Base-by-base conservation (phyloP, 2,113 vertebrate species). In the Pseudorasbora parva region DNA sequence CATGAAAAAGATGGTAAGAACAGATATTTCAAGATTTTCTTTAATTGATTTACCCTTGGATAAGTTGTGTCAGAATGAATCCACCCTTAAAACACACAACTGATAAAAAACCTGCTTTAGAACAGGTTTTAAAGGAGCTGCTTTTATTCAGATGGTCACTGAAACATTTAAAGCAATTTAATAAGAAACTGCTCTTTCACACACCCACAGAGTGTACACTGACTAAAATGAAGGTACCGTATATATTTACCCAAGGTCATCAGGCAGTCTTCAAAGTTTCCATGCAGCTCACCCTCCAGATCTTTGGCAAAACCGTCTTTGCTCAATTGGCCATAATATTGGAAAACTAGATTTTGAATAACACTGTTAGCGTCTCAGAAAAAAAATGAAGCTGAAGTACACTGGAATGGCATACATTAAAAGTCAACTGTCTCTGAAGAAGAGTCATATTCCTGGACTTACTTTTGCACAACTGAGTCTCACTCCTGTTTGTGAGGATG, bases 191-290 rank as follows among this genome's bases (percentile, higher is more conserved):
- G 66, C 60, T 7, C 4, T 37, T 23, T 81, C 19, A 30, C 47
- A 47, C 54, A 75, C 77, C 57, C 56, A 66, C 23, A 43, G 3
- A 81, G 25, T 12, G 64, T 56, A 81, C 17, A 68, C 4, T 27
- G 9, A 25, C n/a, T 47, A 15, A n/a, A 37, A 19, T 43, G 5
- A 73, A 45, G 25, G 17, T 12, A 15, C 27, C 15, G 11, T 30
- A 60, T 30, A 60, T 9, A n/a, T 95, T 89, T 93, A 99, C 98
- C 97, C 1, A 98, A 86, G 6, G 95, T 93, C 8, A 95, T 94
- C 41, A 99, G 92, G 82, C 95, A 97, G 7, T 95, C 95, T 86
- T 98, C 96, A 66, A 96, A 94, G 86, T 97, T 96, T n/a, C 97
- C 97, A 5, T 88, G 94, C 89, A 98, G 80, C 87, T 98, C 94